phyloP scores from a whole-genome alignment of 2,888 invertebrate genomes.

The Nomada fucata region DNA sequence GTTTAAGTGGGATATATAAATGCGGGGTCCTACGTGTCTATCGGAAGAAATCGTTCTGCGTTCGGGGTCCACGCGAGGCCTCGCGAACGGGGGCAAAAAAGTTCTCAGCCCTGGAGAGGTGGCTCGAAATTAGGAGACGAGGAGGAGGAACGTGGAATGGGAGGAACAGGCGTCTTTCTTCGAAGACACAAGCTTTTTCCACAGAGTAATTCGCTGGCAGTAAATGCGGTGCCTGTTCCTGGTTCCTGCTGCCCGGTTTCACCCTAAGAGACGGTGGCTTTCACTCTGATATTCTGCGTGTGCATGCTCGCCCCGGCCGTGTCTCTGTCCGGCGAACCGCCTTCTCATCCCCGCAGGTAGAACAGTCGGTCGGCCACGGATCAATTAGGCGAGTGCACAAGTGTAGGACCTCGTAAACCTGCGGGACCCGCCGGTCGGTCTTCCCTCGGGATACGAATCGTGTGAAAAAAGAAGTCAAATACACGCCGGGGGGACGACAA shows the following conservation, averaged over 20 bases:
- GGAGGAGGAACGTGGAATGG: constrained; percentile 23
- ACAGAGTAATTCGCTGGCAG: constrained; percentile 48
- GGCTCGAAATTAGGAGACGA: constrained; percentile 28
- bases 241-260: constrained; percentile 56
- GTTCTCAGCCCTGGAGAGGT: background rate
- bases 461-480: constrained; percentile 52
- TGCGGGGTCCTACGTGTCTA: no score
- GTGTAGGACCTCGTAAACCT: constrained; percentile 69
- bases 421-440: constrained; percentile 56
- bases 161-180: constrained; percentile 46
- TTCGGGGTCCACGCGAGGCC: no score
- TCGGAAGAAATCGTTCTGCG: no score
- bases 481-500: background rate
- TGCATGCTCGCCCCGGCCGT: constrained; percentile 46
- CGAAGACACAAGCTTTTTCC: constrained; percentile 43
- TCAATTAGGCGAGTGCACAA: constrained; percentile 73
- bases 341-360: constrained; percentile 75
- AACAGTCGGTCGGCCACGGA: constrained; percentile 68
- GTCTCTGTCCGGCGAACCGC: constrained; percentile 68
- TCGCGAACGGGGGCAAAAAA: no score
- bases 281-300: constrained; percentile 60
- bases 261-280: constrained; percentile 57
- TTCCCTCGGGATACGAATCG: constrained; percentile 56
- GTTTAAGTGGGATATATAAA: no score
- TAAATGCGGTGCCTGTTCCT: constrained; percentile 64